Evolutionary conservation across 64 coral and sea anemone genomes (phyloP).

Genomic region (Trachythela sp.): DNA sequence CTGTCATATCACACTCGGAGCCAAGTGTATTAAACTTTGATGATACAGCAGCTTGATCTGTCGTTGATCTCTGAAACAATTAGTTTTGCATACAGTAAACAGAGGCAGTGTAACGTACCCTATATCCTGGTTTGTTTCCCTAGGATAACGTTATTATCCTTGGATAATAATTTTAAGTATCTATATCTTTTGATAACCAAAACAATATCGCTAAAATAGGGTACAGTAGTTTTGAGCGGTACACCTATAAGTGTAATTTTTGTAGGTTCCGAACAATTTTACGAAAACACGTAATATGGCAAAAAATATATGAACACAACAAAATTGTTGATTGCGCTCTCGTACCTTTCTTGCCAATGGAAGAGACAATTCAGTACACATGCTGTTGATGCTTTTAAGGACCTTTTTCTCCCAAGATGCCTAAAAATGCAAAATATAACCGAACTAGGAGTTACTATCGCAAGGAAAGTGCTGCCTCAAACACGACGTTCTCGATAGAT

Average conservation of each 20-base stretch:
- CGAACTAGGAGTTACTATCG: too few species aligned
- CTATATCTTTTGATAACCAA: too few species aligned
- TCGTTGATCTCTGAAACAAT: background rate
- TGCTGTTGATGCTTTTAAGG: slow-evolving; percentile 94
- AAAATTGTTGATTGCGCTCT: too few species aligned
- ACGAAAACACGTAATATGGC: too few species aligned
- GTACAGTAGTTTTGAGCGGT: too few species aligned
- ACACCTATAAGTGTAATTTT: too few species aligned
- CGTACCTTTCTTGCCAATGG: slow-evolving; percentile 86
- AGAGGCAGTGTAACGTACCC: background rate
- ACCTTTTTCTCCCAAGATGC: slow-evolving; percentile 92
- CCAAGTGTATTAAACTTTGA: slow-evolving; percentile 21
- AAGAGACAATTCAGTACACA: slow-evolving; percentile 90
- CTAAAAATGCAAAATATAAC: slow-evolving; percentile 38
- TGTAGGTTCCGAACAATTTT: too few species aligned
- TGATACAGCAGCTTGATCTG: background rate
- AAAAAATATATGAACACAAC: background rate
- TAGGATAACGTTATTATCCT: too few species aligned
- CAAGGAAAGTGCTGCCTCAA: too few species aligned
- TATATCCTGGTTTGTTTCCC: background rate
- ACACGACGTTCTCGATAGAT: too few species aligned
- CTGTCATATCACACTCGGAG: slow-evolving; percentile 18
- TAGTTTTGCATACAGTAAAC: background rate
- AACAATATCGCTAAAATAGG: too few species aligned
- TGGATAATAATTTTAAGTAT: too few species aligned